phyloP scores from a whole-genome alignment of 2,113 vertebrate species.

The Thymallus thymallus region DNA sequence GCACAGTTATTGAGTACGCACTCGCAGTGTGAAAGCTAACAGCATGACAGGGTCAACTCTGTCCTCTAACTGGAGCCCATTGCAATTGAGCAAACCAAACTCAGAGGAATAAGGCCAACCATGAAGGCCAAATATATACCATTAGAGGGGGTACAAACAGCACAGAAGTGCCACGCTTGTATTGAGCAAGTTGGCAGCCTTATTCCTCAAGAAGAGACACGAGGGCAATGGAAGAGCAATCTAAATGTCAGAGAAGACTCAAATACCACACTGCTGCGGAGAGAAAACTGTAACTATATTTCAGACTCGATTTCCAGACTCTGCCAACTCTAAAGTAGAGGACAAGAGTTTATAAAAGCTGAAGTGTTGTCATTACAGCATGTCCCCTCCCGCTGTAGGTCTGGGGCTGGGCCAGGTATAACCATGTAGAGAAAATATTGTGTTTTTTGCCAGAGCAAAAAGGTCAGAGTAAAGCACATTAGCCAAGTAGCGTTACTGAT shows the following conservation, averaged over 20 bases:
- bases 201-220: neutral
- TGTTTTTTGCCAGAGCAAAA: neutral
- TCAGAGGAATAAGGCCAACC: no score
- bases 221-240: neutral
- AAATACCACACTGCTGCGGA: neutral
- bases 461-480: slow-evolving; percentile 9
- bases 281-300: neutral
- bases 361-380: neutral
- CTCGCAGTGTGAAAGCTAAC: no score
- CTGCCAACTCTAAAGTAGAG: neutral
- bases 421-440: neutral
- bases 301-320: neutral
- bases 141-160: no score
- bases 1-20: no score
- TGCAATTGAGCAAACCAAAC: no score
- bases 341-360: neutral
- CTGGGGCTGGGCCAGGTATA: neutral
- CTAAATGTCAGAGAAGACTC: neutral
- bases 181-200: no score
- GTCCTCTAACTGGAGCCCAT: no score
- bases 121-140: no score
- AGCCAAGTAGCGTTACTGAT: neutral
- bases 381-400: neutral
- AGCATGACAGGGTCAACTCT: no score
- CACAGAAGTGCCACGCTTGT: no score